Evolutionary conservation across 2,888 invertebrate genomes (phyloP).

Genomic region (Aporophyla nigra): DNA sequence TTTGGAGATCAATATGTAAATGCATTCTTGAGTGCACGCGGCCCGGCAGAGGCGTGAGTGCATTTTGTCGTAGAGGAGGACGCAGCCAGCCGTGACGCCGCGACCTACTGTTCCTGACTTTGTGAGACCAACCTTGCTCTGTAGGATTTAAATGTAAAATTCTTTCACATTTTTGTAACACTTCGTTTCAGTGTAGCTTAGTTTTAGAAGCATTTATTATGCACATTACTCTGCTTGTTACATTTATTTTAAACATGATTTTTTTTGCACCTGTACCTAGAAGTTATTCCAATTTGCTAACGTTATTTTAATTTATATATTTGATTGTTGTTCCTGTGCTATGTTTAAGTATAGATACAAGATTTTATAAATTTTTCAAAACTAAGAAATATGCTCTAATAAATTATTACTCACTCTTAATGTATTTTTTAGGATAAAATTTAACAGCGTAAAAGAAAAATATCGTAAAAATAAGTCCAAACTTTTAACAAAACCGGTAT

Average conservation of each 20-base stretch:
- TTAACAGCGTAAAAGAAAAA: constrained; percentile 22
- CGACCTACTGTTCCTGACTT: constrained; percentile 79
- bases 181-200: constrained; percentile 40
- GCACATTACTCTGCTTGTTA: constrained; percentile 7
- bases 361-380: constrained; percentile 10
- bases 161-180: constrained; percentile 61
- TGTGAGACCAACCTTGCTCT: constrained; percentile 72
- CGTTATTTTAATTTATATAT: too few relatives aligned
- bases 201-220: constrained; percentile 33
- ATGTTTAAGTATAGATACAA: too few relatives aligned
- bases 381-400: constrained; percentile 28
- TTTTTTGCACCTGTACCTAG: neutral
- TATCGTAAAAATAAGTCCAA: constrained; percentile 32
- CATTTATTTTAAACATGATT: constrained; percentile 1
- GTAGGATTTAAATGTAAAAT: constrained; percentile 72
- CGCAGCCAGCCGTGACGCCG: constrained; percentile 75
- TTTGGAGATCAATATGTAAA: constrained; percentile 89
- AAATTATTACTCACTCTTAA: constrained; percentile 25
- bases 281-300: neutral
- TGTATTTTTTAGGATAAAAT: constrained; percentile 16
- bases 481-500: constrained; percentile 36
- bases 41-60: constrained; percentile 82
- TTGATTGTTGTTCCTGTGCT: neutral
- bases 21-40: constrained; percentile 83
- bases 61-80: constrained; percentile 86